phyloP scores from a whole-genome alignment of 2,888 invertebrate genomes.

The Lucinisca nassula region DNA sequence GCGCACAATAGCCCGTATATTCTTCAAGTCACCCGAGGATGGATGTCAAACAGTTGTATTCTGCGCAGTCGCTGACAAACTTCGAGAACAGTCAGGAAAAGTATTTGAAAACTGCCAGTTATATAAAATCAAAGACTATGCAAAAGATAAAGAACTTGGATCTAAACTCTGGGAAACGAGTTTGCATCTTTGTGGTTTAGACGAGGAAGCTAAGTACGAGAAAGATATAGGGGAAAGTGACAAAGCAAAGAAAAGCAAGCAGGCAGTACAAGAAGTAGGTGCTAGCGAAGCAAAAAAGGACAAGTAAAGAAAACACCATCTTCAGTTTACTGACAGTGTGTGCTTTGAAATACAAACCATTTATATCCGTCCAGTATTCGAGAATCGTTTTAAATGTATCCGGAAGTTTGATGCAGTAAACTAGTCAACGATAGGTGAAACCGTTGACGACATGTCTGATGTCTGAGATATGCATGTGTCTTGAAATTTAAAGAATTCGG shows the following conservation, averaged over 20 bases:
- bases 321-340: too few relatives aligned
- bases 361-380: too few relatives aligned
- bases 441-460: too few relatives aligned
- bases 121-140: constrained; percentile 64
- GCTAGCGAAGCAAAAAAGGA: constrained; percentile 7
- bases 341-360: too few relatives aligned
- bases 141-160: constrained; percentile 73
- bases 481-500: too few relatives aligned
- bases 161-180: constrained; percentile 79
- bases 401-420: too few relatives aligned
- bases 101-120: constrained; percentile 78
- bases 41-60: constrained; percentile 84
- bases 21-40: constrained; percentile 84
- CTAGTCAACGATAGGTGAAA: too few relatives aligned
- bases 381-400: too few relatives aligned
- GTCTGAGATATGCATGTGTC: too few relatives aligned
- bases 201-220: constrained; percentile 59
- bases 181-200: constrained; percentile 78
- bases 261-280: constrained; percentile 20
- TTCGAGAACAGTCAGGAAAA: constrained; percentile 80
- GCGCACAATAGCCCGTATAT: constrained; percentile 75
- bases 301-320: too few relatives aligned
- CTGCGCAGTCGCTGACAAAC: constrained; percentile 81
- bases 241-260: neutral
- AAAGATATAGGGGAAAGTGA: constrained; percentile 6